A percentile compares a stretch with the other conserved stretches of the same genome.
phyloP scores from a whole-genome alignment of 2,888 invertebrate genomes.

The Stenodema calcarata region DNA sequence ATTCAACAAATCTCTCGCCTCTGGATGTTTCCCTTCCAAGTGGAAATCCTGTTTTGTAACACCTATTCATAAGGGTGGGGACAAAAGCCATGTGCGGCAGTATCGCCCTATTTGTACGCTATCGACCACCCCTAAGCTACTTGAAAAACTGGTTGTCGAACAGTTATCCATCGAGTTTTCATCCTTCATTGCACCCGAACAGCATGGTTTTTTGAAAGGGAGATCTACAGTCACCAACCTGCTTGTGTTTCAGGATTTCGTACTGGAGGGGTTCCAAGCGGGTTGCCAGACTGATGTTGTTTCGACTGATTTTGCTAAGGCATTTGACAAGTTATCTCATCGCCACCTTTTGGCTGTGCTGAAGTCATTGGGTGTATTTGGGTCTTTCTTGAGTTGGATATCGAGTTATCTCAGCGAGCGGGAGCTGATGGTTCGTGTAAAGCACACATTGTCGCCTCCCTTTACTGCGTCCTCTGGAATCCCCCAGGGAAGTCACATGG shows the following conservation, averaged over 20 bases:
- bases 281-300: neutral
- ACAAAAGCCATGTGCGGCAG: neutral
- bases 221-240: neutral
- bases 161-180: neutral
- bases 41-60: constrained; percentile 22
- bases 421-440: neutral
- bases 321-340: constrained; percentile 5
- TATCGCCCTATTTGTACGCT: neutral
- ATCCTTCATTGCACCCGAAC: neutral
- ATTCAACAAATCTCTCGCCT: neutral
- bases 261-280: neutral
- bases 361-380: neutral
- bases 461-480: neutral
- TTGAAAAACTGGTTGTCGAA: neutral
- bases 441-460: neutral
- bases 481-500: neutral
- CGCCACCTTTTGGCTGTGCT: neutral
- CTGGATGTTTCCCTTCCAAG: neutral
- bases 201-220: neutral
- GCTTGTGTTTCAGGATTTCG: neutral
- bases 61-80: neutral
- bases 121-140: neutral
- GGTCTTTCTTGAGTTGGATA: neutral
- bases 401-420: neutral
- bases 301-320: neutral